A percentile compares a stretch with the other conserved stretches of the same genome.
phyloP scores from a whole-genome alignment of 2,888 invertebrate genomes.

The Oligia latruncula region DNA sequence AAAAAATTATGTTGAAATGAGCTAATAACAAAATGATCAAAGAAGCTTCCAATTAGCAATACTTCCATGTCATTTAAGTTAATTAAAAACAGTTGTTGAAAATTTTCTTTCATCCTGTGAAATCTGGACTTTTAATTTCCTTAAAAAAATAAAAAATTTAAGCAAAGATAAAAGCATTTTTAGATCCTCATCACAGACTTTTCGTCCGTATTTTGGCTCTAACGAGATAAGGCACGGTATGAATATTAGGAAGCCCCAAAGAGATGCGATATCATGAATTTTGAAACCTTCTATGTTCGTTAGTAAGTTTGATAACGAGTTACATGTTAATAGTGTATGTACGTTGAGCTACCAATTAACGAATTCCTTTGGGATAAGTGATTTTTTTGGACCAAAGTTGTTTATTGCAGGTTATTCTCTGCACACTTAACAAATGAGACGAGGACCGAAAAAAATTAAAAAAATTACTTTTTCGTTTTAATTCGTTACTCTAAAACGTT shows the following conservation, averaged over 20 bases:
- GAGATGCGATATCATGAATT: slow-evolving; percentile 34
- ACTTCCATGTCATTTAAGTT: neutral
- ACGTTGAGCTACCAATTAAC: neutral
- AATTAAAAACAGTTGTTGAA: neutral
- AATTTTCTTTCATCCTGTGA: neutral
- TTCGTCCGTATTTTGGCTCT: slow-evolving; percentile 12
- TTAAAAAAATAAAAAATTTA: neutral
- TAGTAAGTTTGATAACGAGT: neutral
- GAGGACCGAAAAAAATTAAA: too few relatives aligned
- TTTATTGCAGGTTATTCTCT: neutral
- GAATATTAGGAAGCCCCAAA: slow-evolving; percentile 21
- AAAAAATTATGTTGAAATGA: neutral
- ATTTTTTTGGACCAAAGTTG: neutral
- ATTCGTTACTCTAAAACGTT: too few relatives aligned
- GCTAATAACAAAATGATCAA: neutral
- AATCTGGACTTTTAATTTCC: slow-evolving; percentile 24
- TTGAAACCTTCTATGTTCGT: slow-evolving; percentile 6
- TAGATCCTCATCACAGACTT: slow-evolving; percentile 25
- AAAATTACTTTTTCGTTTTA: too few relatives aligned
- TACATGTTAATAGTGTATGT: neutral
- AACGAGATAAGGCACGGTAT: slow-evolving; percentile 26
- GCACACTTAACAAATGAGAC: neutral
- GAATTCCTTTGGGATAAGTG: neutral
- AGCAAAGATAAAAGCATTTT: slow-evolving; percentile 32
- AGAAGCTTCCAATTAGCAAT: neutral